Base-by-base conservation (phyloP, 2,113 vertebrate species). In the Bos indicus region DNA sequence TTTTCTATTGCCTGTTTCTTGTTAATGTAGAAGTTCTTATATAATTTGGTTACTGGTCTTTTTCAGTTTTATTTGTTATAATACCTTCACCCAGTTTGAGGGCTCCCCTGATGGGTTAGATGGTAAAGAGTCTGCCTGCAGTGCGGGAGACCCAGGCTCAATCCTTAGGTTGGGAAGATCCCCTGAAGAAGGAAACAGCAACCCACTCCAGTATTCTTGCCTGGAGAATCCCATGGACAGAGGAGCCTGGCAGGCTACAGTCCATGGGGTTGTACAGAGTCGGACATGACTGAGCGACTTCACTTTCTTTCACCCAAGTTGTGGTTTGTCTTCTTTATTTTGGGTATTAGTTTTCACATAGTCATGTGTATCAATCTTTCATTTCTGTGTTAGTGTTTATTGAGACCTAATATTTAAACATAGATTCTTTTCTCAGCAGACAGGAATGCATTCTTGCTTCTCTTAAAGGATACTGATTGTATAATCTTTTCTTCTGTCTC, bases 201-300 rank as follows among this genome's bases (percentile, higher is more conserved):
- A 28, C 59, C 26, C 59, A 28, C 26, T 60, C 59, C 59, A 60
- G 26, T 28, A 60, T 60, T 28, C 59, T 60, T 60, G 26, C 59
- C 59, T 57, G 23, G 23, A 57, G 23, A 57, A 57, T 57, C 56
- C 59, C 59, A 13, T 60, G 59, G 59, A 60, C 12, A 28, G 59
- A 60, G 26, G 59, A 60, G 26, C 5, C 26, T 60, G 11, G 26
- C 59, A 60, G 59, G 26, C 12, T 60, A 13, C 26, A 28, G 59
- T 60, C 26, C 11, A 60, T 28, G 11, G 59, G 12, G 26, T 60
- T 5, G 0, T 12, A 60, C 6, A 60, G 59, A 60, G 59, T 28
- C 12, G 0, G 26, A 28, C 59, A 60, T 0, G 26, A 60, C 59
- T 60, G 59, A 60, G 11, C 0, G 5, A 60, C 26, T 60, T 60